These are phyloP conservation scores for Potamilus streckersoni DNA, from an alignment of 1,140 invertebrate species.

Conservation along the genomic window DNA sequence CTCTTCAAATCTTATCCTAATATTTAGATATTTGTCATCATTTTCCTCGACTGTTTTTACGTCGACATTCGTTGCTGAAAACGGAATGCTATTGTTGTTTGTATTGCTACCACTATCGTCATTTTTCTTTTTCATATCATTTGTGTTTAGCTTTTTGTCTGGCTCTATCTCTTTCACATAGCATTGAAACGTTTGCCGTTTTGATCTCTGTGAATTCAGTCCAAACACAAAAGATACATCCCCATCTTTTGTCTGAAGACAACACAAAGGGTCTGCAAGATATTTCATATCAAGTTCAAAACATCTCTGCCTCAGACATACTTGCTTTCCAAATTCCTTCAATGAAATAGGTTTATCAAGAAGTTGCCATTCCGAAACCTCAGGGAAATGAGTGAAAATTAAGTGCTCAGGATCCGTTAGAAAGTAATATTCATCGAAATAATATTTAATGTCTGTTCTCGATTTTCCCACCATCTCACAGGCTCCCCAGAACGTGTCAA, in stretches of 20 bases:
- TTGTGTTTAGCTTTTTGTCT: too few relatives aligned
- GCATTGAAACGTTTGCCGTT: slow-evolving; percentile 13
- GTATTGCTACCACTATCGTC: too few relatives aligned
- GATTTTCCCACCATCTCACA: slow-evolving; percentile 59
- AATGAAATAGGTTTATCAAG: slow-evolving; percentile 38
- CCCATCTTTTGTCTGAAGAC: slow-evolving; percentile 40
- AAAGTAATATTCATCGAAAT: too few relatives aligned
- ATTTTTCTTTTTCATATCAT: too few relatives aligned
- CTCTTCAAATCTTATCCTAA: slow-evolving; percentile 49
- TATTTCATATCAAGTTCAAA: slow-evolving; percentile 51
- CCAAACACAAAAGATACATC: slow-evolving; percentile 50
- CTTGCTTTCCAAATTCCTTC: slow-evolving; percentile 47
- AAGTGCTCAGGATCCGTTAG: slow-evolving; percentile 67
- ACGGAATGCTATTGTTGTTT: too few relatives aligned
- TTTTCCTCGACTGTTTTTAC: too few relatives aligned
- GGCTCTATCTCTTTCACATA: too few relatives aligned
- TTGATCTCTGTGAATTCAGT: slow-evolving; percentile 32
- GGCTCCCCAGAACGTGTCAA: slow-evolving; percentile 59
- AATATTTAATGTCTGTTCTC: slow-evolving; percentile 8
- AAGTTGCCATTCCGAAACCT: slow-evolving; percentile 58
- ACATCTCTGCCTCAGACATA: slow-evolving; percentile 53
- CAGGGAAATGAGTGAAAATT: slow-evolving; percentile 71
- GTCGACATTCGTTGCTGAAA: too few relatives aligned
- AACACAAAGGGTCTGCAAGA: slow-evolving; percentile 42
- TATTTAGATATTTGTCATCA: slow-evolving; percentile 38